phyloP scores from a whole-genome alignment of 2,113 vertebrate species.

The Cyprinus carpio region DNA sequence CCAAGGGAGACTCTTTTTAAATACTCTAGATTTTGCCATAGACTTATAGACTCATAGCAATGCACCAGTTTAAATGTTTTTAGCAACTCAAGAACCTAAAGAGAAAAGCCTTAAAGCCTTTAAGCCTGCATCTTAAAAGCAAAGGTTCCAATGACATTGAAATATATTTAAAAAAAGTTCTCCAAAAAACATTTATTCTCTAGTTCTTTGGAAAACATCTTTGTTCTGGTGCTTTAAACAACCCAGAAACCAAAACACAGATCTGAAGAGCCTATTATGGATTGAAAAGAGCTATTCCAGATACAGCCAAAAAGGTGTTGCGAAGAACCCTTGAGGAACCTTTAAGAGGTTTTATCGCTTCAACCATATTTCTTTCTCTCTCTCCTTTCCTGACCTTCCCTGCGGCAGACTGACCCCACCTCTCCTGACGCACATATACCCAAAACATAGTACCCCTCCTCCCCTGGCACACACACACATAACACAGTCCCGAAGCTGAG shows the following conservation, averaged over 20 bases:
- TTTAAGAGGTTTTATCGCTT: neutral
- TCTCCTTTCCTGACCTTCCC: constrained; percentile 55
- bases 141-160: no score
- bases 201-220: neutral
- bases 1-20: neutral
- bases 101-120: no score
- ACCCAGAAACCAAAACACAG: neutral
- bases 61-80: neutral
- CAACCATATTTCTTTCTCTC: constrained; percentile 22
- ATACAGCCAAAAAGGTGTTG: neutral
- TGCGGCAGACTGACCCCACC: constrained; percentile 58
- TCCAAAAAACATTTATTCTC: neutral
- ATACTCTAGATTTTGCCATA: no score
- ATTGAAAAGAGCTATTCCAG: neutral
- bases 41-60: neutral
- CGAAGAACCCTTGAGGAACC: neutral
- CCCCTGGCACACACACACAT: constrained; percentile 38
- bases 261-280: neutral
- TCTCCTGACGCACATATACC: constrained; percentile 59
- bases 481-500: constrained; percentile 64
- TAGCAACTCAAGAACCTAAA: no score
- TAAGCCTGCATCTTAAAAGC: neutral
- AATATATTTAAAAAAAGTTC: no score
- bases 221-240: neutral
- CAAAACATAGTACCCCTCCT: constrained; percentile 55